phyloP scores from a whole-genome alignment of 1,140 invertebrate species.

The Idris sp. region DNA sequence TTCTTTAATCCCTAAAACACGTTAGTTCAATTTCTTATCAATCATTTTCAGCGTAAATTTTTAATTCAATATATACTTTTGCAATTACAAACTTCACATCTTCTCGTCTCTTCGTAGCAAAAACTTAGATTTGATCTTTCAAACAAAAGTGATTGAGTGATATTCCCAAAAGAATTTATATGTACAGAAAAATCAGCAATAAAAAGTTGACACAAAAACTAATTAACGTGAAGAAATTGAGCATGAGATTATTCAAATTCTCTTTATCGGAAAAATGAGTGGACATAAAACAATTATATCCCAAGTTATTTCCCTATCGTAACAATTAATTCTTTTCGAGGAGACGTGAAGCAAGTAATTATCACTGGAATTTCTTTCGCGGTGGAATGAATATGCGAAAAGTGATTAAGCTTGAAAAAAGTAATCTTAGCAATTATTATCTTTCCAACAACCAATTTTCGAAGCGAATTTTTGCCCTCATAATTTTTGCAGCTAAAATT shows the following conservation, averaged over 20 bases:
- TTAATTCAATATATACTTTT: conserved; percentile 44
- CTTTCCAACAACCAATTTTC: conserved; percentile 18
- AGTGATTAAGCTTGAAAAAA: conserved; percentile 11
- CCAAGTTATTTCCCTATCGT: neutral
- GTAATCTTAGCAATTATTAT: conserved; percentile 20
- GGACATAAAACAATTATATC: too few relatives aligned
- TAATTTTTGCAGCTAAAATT: too few relatives aligned
- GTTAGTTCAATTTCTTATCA: conserved; percentile 19
- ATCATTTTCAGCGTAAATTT: conserved; percentile 22
- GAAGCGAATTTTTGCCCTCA: too few relatives aligned
- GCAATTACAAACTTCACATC: conserved; percentile 52
- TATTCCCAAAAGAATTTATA: conserved; percentile 5
- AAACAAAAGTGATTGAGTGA: conserved; percentile 28
- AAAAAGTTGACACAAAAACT: conserved; percentile 7
- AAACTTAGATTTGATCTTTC: conserved; percentile 24
- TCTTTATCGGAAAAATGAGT: too few relatives aligned
- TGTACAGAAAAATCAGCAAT: conserved; percentile 5
- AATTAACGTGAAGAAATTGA: too few relatives aligned
- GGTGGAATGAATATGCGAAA: conserved; percentile 32
- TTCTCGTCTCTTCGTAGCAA: conserved; percentile 13
- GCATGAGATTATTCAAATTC: conserved; percentile 5
- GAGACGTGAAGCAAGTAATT: conserved; percentile 44
- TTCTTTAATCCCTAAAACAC: conserved; percentile 17
- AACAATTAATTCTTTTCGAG: conserved; percentile 19
- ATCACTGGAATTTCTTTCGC: conserved; percentile 11